These are phyloP conservation scores for Patella ulyssiponensis DNA, from an alignment of 2,888 invertebrate genomes.

Conservation along the genomic window DNA sequence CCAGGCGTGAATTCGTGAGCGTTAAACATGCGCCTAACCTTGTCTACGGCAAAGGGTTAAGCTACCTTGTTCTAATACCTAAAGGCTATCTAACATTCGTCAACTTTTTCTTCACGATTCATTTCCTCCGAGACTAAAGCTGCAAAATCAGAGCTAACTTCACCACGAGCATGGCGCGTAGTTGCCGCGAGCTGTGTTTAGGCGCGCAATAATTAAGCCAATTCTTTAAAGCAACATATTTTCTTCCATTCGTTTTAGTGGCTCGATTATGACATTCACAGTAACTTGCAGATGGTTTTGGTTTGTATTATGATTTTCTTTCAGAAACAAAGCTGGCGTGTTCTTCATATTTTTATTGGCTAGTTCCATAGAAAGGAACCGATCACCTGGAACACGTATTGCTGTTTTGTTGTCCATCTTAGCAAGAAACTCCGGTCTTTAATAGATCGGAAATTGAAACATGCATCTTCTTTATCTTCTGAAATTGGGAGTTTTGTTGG, in stretches of 20 bases:
- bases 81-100: not conserved
- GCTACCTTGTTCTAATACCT: constrained; percentile 4
- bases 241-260: constrained; percentile 21
- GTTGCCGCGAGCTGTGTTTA: not conserved
- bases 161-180: not conserved
- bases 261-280: constrained; percentile 24
- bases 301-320: no score
- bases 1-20: constrained; percentile 8
- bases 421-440: no score
- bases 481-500: no score
- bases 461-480: no score
- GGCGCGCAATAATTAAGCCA: constrained; percentile 23
- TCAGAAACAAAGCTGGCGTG: no score
- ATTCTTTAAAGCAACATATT: constrained; percentile 27
- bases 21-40: not conserved
- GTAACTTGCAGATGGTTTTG: constrained; percentile 12
- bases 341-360: no score
- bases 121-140: not conserved
- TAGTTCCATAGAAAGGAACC: no score
- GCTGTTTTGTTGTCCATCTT: no score
- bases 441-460: no score
- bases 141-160: constrained; percentile 3
- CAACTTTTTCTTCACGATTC: not conserved
- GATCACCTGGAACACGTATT: no score
- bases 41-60: not conserved